These are phyloP conservation scores for Dinocampus coccinellae DNA, from an alignment of 2,888 invertebrate genomes.

Conservation along the genomic window DNA sequence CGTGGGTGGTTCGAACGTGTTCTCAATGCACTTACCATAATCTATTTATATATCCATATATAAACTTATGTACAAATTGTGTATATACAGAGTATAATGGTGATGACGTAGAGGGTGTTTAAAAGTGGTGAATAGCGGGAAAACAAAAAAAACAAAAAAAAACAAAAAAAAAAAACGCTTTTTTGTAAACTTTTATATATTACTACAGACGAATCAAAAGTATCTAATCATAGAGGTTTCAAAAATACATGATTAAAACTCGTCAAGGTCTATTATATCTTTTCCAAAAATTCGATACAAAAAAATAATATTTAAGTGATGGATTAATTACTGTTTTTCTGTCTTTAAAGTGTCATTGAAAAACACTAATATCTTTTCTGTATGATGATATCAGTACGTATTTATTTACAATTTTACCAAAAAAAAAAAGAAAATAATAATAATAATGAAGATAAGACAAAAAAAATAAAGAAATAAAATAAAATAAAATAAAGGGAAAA, in stretches of 20 bases:
- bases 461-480: too few species aligned
- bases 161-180: too few species aligned
- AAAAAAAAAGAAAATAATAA: too few species aligned
- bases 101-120: neutral
- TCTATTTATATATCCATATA: neutral
- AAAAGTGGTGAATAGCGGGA: neutral
- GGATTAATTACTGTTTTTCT: neutral
- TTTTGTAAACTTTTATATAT: neutral
- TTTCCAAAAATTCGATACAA: neutral
- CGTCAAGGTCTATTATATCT: neutral
- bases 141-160: too few species aligned
- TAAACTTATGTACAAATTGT: neutral
- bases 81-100: neutral
- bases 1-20: conserved; percentile 39
- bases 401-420: neutral
- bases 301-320: neutral
- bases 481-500: too few species aligned
- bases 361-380: too few species aligned
- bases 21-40: neutral
- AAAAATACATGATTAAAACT: too few species aligned
- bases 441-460: neutral
- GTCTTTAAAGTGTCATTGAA: too few species aligned
- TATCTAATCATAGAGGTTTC: too few species aligned
- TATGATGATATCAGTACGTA: neutral
- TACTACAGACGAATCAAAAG: neutral